These are phyloP conservation scores for Theodoxus fluviatilis DNA, from an alignment of 2,888 invertebrate species.

Conservation along the genomic window DNA sequence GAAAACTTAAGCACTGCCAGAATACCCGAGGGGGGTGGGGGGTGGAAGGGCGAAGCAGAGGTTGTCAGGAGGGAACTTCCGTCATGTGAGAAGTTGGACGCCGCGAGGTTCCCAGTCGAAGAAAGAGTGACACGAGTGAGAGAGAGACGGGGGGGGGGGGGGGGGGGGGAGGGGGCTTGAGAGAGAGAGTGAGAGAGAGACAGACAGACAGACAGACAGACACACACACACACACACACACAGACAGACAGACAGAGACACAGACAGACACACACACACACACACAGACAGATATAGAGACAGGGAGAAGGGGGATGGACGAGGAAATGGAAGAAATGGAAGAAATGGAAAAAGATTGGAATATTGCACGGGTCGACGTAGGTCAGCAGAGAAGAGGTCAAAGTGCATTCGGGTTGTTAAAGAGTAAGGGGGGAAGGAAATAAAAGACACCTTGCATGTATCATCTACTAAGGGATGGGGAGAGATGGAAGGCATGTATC, in stretches of 20 bases:
- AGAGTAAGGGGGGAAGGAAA: constrained; percentile 1
- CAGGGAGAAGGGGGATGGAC: constrained; percentile 7
- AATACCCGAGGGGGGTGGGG: too few relatives aligned
- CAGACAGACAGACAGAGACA: constrained; percentile 10
- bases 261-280: constrained; percentile 16
- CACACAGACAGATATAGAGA: background rate
- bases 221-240: constrained; percentile 19
- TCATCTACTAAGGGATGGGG: too few relatives aligned
- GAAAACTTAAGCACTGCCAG: too few relatives aligned
- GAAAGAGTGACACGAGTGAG: too few relatives aligned
- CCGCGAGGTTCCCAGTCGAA: too few relatives aligned
- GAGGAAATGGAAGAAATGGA: constrained; percentile 20
- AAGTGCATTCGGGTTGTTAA: background rate
- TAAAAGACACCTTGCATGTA: background rate
- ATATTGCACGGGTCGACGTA: background rate
- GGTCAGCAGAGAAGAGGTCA: background rate
- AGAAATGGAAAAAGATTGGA: background rate
- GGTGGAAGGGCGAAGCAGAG: too few relatives aligned
- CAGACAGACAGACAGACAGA: constrained; percentile 7
- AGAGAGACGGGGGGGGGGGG: too few relatives aligned
- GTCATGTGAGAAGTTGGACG: too few relatives aligned
- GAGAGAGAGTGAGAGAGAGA: constrained; percentile 6
- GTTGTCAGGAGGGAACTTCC: too few relatives aligned
- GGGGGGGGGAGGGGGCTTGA: too few relatives aligned
- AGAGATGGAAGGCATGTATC: background rate